Conservation (phyloP, 2,113 vertebrate genomes). For the Aldabrachelys gigantea region DNA sequence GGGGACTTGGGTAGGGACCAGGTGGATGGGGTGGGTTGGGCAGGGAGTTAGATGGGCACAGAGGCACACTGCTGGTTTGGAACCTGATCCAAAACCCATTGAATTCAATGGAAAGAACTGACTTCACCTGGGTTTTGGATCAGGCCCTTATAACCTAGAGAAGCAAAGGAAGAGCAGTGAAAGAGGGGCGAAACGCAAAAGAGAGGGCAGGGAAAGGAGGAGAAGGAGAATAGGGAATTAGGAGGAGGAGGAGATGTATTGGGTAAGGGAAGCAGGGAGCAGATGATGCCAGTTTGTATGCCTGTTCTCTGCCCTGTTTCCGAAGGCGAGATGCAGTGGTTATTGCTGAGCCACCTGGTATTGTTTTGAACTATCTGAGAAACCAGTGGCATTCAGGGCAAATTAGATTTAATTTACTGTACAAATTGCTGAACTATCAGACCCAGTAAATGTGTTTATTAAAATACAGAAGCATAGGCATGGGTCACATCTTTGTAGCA, state of each 20-base stretch:
- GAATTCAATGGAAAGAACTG: not conserved
- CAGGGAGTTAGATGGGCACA: not conserved
- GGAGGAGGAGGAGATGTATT: accelerated
- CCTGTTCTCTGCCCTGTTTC: not conserved
- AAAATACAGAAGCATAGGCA: constrained; percentile 74
- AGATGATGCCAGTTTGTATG: not conserved
- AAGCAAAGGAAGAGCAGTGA: not conserved
- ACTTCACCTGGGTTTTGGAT: accelerated
- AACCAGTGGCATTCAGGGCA: constrained; percentile 80
- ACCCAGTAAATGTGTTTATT: constrained; percentile 80
- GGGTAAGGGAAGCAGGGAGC: not conserved
- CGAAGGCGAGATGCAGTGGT: constrained; percentile 1
- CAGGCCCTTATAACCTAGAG: accelerated
- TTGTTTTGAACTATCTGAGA: constrained; percentile 75
- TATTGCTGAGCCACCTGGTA: constrained; percentile 49
- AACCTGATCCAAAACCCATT: accelerated
- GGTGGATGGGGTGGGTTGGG: accelerated
- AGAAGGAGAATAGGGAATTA: accelerated
- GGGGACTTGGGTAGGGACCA: not conserved
- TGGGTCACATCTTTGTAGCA: constrained; percentile 73
- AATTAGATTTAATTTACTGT: constrained; percentile 83
- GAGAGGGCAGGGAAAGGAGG: not conserved
- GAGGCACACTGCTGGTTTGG: not conserved
- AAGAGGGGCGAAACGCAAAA: not conserved
- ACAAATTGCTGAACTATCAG: constrained; percentile 80